Conservation (phyloP, 2,113 vertebrate genomes). For the Mobula hypostoma region DNA sequence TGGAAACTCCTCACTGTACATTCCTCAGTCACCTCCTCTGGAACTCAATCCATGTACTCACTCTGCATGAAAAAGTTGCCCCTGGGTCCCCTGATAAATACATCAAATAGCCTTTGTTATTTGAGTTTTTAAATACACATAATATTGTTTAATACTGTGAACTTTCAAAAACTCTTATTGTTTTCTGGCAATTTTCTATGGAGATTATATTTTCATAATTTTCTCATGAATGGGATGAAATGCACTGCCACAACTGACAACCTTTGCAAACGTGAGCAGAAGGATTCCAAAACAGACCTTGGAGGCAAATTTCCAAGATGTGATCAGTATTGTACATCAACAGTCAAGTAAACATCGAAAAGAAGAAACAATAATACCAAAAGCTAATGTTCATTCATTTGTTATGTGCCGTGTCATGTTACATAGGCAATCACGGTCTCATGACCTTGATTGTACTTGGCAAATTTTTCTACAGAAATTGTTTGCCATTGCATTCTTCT, state of each 20-base stretch:
- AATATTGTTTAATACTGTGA: not conserved
- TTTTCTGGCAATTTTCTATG: not conserved
- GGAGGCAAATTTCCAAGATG: not conserved
- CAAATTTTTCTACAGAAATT: too few species aligned
- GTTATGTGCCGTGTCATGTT: too few species aligned
- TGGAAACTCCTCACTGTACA: too few species aligned
- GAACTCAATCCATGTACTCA: too few species aligned
- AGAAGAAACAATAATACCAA: not conserved
- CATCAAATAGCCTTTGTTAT: too few species aligned
- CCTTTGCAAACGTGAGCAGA: not conserved
- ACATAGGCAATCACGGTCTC: too few species aligned
- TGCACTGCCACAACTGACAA: not conserved
- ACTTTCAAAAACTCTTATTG: not conserved
- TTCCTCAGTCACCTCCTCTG: too few species aligned
- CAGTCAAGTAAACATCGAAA: not conserved
- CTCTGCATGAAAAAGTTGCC: too few species aligned
- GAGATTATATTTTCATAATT: not conserved
- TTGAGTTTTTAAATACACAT: not conserved
- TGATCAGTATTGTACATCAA: not conserved
- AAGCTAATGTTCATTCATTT: too few species aligned
- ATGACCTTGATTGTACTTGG: too few species aligned
- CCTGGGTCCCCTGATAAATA: too few species aligned
- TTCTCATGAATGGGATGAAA: not conserved
- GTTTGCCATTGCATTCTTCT: too few species aligned
- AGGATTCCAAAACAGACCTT: not conserved